Percentiles rank a stretch among this genome's conserved stretches.
Conservation (phyloP, 2,888 invertebrate genomes). For the Oscheius onirici region DNA sequence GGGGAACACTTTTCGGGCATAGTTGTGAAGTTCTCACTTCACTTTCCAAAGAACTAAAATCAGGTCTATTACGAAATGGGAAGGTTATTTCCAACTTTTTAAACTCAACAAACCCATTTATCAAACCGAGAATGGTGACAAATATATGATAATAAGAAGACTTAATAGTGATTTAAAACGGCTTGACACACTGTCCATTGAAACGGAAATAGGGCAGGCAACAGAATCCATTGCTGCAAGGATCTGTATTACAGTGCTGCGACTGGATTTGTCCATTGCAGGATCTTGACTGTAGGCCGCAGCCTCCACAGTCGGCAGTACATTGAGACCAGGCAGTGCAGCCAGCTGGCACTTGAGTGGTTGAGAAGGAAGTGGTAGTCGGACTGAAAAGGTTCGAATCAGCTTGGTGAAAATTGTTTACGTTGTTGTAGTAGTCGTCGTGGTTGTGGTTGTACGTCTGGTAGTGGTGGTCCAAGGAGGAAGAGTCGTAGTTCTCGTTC, state of each 20-base stretch:
- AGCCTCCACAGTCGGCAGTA: constrained; percentile 53
- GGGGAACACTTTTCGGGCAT: too few relatives aligned
- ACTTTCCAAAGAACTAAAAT: too few relatives aligned
- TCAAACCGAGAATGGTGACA: too few relatives aligned
- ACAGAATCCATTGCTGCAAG: neutral
- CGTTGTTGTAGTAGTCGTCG: neutral
- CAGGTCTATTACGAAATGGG: too few relatives aligned
- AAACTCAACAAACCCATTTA: too few relatives aligned
- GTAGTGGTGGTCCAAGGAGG: neutral
- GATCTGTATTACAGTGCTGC: neutral
- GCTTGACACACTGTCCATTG: neutral
- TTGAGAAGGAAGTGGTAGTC: neutral
- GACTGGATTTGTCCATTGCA: neutral
- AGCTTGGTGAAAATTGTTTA: neutral
- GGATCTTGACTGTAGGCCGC: constrained; percentile 29
- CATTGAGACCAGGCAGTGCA: constrained; percentile 40
- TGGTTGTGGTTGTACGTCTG: neutral
- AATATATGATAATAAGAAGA: too few relatives aligned
- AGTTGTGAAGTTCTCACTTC: too few relatives aligned
- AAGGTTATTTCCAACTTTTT: too few relatives aligned
- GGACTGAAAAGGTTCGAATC: too few relatives aligned
- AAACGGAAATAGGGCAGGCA: neutral
- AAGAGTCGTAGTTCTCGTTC: neutral
- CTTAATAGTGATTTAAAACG: too few relatives aligned
- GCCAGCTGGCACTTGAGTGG: neutral